These are phyloP conservation scores for Drosophila ficusphila DNA, from an alignment of 1,140 invertebrate species.

Conservation along the genomic window DNA sequence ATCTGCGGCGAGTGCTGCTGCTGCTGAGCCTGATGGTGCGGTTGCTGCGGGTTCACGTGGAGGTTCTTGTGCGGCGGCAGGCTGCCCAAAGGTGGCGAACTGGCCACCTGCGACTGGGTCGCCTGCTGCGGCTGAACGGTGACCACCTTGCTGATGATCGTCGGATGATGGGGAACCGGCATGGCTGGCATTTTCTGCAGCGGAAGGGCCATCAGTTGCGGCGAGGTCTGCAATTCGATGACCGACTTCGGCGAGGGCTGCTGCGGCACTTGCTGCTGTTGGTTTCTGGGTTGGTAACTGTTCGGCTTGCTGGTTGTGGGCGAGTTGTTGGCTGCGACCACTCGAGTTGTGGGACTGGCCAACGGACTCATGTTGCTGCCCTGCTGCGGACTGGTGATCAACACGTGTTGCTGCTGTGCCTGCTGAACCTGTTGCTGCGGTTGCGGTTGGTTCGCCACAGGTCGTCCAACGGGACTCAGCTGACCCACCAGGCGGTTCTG, in stretches of 20 bases:
- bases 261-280: constrained; percentile 21
- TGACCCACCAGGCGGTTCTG: constrained; percentile 52
- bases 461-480: constrained; percentile 54
- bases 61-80: constrained; percentile 62
- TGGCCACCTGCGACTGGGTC: constrained; percentile 63
- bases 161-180: constrained; percentile 69
- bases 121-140: constrained; percentile 78
- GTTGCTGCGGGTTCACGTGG: constrained; percentile 58
- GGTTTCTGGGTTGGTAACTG: constrained; percentile 42
- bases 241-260: constrained; percentile 52
- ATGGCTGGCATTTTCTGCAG: constrained; percentile 76
- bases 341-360: constrained; percentile 63
- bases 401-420: constrained; percentile 41
- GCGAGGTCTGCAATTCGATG: constrained; percentile 60
- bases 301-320: constrained; percentile 49
- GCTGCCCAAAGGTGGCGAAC: constrained; percentile 61
- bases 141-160: constrained; percentile 80
- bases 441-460: constrained; percentile 16
- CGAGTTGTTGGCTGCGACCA: constrained; percentile 37
- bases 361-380: constrained; percentile 58
- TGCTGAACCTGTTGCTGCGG: constrained; percentile 36
- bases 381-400: constrained; percentile 46
- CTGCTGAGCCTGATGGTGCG: constrained; percentile 51
- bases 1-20: constrained; percentile 66
- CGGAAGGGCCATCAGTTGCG: constrained; percentile 60